Base-by-base conservation (phyloP, 2,113 vertebrate species). In the Dryoscopus gambensis region DNA sequence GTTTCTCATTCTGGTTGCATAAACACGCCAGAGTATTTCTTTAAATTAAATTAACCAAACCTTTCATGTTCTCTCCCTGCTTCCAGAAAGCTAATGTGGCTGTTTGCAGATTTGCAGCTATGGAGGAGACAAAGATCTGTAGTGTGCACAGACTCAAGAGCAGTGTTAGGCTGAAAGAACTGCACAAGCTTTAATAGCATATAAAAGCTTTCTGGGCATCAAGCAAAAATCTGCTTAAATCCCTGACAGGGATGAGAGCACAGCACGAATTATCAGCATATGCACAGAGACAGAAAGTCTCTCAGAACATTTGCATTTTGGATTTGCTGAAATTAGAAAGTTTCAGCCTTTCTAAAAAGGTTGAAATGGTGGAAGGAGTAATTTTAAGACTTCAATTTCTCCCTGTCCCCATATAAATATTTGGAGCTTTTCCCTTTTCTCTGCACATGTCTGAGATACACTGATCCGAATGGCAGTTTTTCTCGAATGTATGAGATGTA, bases 31-130 rank as follows among this genome's bases (percentile, higher is more conserved):
- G 68, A 81, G 18, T 40, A 78, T 90, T 90, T 59, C 62, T 81
- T 42, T 75, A 90, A 96, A 96, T 94, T 56, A 75, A 90, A 88
- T 97, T 87, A 95, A 89, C 28, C n/a, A 64, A 84, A 81, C 40
- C 73, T 95, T 96, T 94, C 25, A 79, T 93, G 76, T 90, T 81
- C 37, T 60, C 44, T 87, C 73, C 31, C 31, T 71, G 53, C 77
- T 92, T 84, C 40, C n/a, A 74, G 85, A 62, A 88, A 35, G 68
- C 88, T 47, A 46, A 81, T 75, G 86, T 93, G 92, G 69, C 76
- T 75, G 76, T 60, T 96, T 90, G 60, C 57, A 92, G 95, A 95
- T 97, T 68, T 81, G 88, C 75, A 87, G 76, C 83, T 60, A n/a
- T 2, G 4, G 73, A 87, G 75, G 53, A 90, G 40, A 92, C 81